phyloP scores from a whole-genome alignment of 2,888 invertebrate genomes.

The Cantharis rustica region DNA sequence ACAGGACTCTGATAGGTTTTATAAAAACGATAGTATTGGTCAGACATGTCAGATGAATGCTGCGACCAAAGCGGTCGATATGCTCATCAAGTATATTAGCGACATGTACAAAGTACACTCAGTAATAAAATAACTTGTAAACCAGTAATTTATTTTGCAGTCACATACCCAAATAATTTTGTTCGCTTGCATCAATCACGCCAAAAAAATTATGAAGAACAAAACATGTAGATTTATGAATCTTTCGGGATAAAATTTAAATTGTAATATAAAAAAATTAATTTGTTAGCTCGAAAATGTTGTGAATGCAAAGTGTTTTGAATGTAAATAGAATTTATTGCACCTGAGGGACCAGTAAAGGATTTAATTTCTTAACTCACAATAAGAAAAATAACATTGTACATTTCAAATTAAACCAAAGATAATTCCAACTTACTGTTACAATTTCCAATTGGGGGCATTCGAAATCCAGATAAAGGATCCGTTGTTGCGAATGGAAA shows the following conservation, averaged over 20 bases:
- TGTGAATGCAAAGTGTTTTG: constrained; percentile 31
- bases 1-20: constrained; percentile 39
- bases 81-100: constrained; percentile 48
- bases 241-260: constrained; percentile 7
- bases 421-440: constrained; percentile 75
- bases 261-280: constrained; percentile 12
- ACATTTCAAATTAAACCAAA: not conserved
- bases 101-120: constrained; percentile 47
- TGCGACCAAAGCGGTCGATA: constrained; percentile 45
- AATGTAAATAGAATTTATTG: constrained; percentile 35
- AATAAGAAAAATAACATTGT: constrained; percentile 4
- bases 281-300: constrained; percentile 27
- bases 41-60: constrained; percentile 32
- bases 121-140: constrained; percentile 26
- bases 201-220: constrained; percentile 2
- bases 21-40: constrained; percentile 34
- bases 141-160: constrained; percentile 13
- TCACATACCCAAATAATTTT: constrained; percentile 4
- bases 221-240: not conserved
- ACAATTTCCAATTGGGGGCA: constrained; percentile 89
- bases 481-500: constrained; percentile 85
- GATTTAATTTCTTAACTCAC: constrained; percentile 21
- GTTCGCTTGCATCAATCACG: not conserved
- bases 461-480: constrained; percentile 83
- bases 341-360: constrained; percentile 37